Conservation (phyloP, 2,797 vertebrate genomes). For the Holocentrus rufus region DNA sequence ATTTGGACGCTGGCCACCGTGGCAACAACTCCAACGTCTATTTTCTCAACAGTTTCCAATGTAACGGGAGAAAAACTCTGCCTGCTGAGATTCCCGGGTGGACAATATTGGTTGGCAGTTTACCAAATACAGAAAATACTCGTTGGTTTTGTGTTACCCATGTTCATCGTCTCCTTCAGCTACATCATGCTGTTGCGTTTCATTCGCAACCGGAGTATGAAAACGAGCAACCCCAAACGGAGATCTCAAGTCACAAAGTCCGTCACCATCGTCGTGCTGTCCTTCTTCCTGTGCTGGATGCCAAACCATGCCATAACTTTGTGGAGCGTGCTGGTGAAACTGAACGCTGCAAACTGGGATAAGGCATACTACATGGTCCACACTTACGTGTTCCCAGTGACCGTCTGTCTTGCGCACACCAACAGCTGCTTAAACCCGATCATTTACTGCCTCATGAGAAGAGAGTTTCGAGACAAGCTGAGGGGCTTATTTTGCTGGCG, state of each 20-base stretch:
- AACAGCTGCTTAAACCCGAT: constrained; percentile 87
- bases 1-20: constrained; percentile 81
- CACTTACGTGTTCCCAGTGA: constrained; percentile 84
- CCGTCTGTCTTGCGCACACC: constrained; percentile 83
- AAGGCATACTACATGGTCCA: constrained; percentile 82
- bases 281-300: constrained; percentile 84
- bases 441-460: constrained; percentile 84
- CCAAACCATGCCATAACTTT: constrained; percentile 84
- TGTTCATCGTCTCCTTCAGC: constrained; percentile 81
- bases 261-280: constrained; percentile 80
- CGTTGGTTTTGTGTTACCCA: constrained; percentile 84
- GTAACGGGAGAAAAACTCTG: constrained; percentile 85
- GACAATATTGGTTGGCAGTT: constrained; percentile 83
- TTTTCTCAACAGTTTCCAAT: constrained; percentile 80
- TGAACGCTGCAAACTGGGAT: constrained; percentile 83
- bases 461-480: constrained; percentile 84
- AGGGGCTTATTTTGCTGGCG: constrained; percentile 66
- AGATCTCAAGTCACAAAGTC: constrained; percentile 82
- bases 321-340: constrained; percentile 86
- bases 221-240: constrained; percentile 68
- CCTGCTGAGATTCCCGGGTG: constrained; percentile 83
- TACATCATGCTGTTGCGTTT: constrained; percentile 82
- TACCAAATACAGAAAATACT: constrained; percentile 87
- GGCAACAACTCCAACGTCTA: constrained; percentile 79
- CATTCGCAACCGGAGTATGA: constrained; percentile 76